phyloP scores from a whole-genome alignment of 2,113 vertebrate species.

The Thinocorus orbignyianus region DNA sequence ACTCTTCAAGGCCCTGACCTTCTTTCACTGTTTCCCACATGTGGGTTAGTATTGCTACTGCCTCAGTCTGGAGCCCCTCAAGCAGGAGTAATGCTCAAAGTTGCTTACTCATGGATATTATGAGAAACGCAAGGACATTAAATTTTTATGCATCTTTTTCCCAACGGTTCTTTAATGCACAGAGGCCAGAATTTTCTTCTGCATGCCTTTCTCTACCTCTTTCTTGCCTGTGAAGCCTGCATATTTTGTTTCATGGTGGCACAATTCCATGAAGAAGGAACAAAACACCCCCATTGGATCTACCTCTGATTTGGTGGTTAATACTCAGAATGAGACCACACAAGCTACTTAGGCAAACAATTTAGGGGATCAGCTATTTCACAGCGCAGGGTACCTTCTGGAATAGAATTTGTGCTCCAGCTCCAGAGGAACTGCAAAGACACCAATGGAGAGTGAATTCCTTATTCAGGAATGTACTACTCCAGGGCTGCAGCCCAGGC shows the following conservation, averaged over 20 bases:
- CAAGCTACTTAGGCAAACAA: not conserved
- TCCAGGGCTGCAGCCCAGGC: not conserved
- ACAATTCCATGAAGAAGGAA: not conserved
- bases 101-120: not conserved
- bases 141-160: not conserved
- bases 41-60: not conserved
- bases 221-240: not conserved
- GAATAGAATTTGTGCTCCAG: not conserved
- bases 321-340: not conserved
- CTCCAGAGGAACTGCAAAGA: not conserved
- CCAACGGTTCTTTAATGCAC: not conserved
- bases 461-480: not conserved
- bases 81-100: not conserved
- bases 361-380: not conserved
- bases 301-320: not conserved
- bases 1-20: not conserved
- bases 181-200: not conserved
- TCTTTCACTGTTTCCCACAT: not conserved
- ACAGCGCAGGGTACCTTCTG: not conserved
- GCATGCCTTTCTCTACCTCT: not conserved
- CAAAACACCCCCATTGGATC: not conserved
- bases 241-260: not conserved
- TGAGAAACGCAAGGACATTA: not conserved
- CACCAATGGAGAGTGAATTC: not conserved
- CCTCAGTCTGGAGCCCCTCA: not conserved